Evolutionary conservation across 2,888 invertebrate species (phyloP).

Genomic region (Synergus umbraculus): DNA sequence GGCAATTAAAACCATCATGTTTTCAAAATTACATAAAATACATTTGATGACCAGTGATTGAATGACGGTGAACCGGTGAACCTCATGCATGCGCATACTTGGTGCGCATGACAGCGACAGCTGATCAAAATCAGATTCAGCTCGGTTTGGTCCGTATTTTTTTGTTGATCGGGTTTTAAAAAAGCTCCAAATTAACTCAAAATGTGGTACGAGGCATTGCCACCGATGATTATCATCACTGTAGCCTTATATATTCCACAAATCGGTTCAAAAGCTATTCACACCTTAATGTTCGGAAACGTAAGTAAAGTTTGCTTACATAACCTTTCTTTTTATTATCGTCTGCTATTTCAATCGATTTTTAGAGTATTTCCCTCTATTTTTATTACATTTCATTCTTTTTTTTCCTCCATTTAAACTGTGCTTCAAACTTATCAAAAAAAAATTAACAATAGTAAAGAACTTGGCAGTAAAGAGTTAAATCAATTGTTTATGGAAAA

Average conservation of each 20-base stretch:
- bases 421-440: neutral
- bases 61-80: neutral
- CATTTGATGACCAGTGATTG: too few species aligned
- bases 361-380: neutral
- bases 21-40: too few species aligned
- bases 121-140: neutral
- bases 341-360: neutral
- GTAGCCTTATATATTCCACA: constrained; percentile 46
- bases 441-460: neutral
- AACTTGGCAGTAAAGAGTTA: neutral
- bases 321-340: constrained; percentile 20
- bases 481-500: neutral
- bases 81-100: neutral
- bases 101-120: neutral
- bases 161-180: neutral
- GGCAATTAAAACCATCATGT: too few species aligned
- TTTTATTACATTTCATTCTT: neutral
- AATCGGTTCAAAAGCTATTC: constrained; percentile 33
- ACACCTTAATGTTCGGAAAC: constrained; percentile 52
- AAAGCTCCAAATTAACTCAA: constrained; percentile 30
- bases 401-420: neutral
- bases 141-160: neutral
- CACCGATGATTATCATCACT: constrained; percentile 55
- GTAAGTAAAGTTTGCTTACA: constrained; percentile 53
- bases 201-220: constrained; percentile 69